Conservation (phyloP, 1,140 invertebrate species). For the Dinoponera quadriceps region DNA sequence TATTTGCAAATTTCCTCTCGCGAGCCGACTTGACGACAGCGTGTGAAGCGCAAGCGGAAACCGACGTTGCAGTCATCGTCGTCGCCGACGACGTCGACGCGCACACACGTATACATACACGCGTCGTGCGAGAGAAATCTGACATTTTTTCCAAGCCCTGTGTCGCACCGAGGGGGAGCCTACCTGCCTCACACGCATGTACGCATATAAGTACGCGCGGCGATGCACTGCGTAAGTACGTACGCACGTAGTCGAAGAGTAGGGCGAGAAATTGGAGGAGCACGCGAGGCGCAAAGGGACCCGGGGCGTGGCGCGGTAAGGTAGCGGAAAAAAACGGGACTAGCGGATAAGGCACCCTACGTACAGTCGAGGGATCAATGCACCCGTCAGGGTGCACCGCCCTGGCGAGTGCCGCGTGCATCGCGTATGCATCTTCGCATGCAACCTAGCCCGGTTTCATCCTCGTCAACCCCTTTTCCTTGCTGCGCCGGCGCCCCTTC, state of each 20-base stretch:
- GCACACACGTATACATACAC: too few species aligned
- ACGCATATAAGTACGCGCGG: conserved; percentile 76
- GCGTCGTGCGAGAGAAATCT: conserved; percentile 76
- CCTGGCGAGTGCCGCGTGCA: conserved; percentile 80
- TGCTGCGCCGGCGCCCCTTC: conserved; percentile 43
- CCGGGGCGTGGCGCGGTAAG: conserved; percentile 42
- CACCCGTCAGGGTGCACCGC: conserved; percentile 82
- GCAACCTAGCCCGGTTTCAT: conserved; percentile 76
- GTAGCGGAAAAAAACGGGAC: conserved; percentile 73
- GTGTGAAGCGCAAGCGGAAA: conserved; percentile 38
- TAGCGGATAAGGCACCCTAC: conserved; percentile 78
- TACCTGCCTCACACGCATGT: conserved; percentile 66
- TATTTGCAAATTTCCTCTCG: conserved; percentile 41
- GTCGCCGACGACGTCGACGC: conserved; percentile 24
- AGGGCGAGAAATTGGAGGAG: conserved; percentile 56
- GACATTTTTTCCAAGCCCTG: conserved; percentile 78
- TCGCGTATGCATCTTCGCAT: conserved; percentile 83
- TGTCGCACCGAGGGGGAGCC: conserved; percentile 70
- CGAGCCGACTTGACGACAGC: conserved; percentile 1
- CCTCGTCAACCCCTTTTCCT: conserved; percentile 68
- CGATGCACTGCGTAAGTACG: conserved; percentile 73
- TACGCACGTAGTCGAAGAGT: conserved; percentile 69
- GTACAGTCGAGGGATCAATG: conserved; percentile 83
- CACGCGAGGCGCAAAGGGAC: conserved; percentile 51
- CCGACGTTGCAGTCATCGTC: conserved; percentile 48